Conservation (phyloP, 1,140 invertebrate genomes). For the Probaryconus sp. region DNA sequence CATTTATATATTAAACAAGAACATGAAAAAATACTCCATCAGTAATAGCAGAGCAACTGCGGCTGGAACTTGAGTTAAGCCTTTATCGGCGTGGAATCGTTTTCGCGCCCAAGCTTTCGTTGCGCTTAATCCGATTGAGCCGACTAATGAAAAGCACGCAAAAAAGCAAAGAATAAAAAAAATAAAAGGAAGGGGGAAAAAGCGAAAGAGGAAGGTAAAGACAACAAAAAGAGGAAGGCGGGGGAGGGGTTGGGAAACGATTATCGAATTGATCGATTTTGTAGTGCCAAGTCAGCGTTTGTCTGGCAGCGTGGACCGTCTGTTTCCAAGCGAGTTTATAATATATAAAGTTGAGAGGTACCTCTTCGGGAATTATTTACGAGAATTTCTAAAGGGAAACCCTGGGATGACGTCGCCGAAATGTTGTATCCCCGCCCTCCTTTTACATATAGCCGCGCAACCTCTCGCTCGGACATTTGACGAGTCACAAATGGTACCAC, state of each 20-base stretch:
- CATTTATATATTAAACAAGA: too few relatives aligned
- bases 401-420: constrained; percentile 63
- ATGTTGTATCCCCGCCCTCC: constrained; percentile 57
- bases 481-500: constrained; percentile 49
- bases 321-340: constrained; percentile 43
- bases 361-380: constrained; percentile 64
- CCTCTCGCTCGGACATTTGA: constrained; percentile 37
- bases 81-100: constrained; percentile 39
- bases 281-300: constrained; percentile 52
- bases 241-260: constrained; percentile 15
- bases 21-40: constrained; percentile 8
- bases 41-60: not conserved
- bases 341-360: constrained; percentile 33
- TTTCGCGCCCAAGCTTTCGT: constrained; percentile 51
- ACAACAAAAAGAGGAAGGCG: constrained; percentile 7
- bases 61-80: constrained; percentile 9
- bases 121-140: constrained; percentile 48
- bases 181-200: constrained; percentile 22
- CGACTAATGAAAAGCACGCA: constrained; percentile 44
- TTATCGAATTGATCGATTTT: constrained; percentile 54
- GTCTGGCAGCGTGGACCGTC: constrained; percentile 30
- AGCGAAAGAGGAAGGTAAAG: too few relatives aligned
- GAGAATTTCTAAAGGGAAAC: constrained; percentile 63
- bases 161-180: constrained; percentile 29
- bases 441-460: constrained; percentile 31